A percentile compares a stretch with the other conserved stretches of the same genome.
Conservation (phyloP, 2,113 vertebrate genomes). For the Tupaia chinensis region DNA sequence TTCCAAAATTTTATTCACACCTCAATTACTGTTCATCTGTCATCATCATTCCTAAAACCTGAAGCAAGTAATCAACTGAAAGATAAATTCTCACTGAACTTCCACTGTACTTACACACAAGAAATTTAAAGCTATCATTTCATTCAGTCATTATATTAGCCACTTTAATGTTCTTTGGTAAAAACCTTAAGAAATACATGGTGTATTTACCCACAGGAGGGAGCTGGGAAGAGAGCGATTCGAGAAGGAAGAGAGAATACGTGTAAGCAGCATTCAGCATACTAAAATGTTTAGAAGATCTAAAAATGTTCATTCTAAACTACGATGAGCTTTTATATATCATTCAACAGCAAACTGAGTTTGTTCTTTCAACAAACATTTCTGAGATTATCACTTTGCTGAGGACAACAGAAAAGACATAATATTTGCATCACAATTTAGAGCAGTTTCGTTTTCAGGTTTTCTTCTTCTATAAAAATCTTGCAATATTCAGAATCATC, state of each 20-base stretch:
- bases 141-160: conserved; percentile 30
- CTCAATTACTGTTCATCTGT: conserved; percentile 78
- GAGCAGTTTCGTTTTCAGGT: neutral
- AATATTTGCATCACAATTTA: neutral
- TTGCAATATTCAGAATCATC: neutral
- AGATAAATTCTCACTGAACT: conserved; percentile 68
- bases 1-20: conserved; percentile 73
- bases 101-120: conserved; percentile 37
- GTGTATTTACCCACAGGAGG: neutral
- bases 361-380: conserved; percentile 12
- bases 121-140: conserved; percentile 52
- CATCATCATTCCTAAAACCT: conserved; percentile 65
- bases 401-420: neutral
- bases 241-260: neutral
- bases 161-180: conserved; percentile 19
- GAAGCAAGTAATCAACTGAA: conserved; percentile 63
- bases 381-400: neutral
- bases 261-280: neutral
- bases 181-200: conserved; percentile 47
- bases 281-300: neutral
- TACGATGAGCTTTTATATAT: neutral
- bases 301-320: neutral
- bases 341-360: neutral
- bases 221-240: neutral
- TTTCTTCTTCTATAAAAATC: conserved; percentile 1